Percentiles rank a stretch among this genome's conserved stretches.
Conservation (phyloP, 2,888 invertebrate species). For the Phyllotreta striolata region DNA sequence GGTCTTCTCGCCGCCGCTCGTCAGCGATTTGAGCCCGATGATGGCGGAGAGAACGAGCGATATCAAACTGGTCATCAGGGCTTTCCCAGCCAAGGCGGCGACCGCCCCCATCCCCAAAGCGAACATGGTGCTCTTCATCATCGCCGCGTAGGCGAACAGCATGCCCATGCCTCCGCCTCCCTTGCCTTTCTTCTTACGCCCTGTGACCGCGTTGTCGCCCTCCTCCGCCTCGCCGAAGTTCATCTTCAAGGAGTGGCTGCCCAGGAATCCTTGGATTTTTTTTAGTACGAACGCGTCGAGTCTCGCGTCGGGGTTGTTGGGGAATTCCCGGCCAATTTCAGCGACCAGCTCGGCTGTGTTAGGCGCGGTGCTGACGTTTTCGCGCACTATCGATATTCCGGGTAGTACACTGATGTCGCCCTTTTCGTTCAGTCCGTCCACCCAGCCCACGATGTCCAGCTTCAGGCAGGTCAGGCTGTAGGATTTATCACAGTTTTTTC, state of each 20-base stretch:
- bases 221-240: conserved; percentile 53
- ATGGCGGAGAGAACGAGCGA: conserved; percentile 80
- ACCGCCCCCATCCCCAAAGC: conserved; percentile 76
- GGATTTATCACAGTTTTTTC: conserved; percentile 64
- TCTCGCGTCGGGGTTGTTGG: conserved; percentile 75
- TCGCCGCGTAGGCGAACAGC: conserved; percentile 61
- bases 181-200: conserved; percentile 65
- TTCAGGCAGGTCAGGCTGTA: conserved; percentile 78
- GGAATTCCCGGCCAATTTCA: conserved; percentile 75
- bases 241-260: conserved; percentile 68
- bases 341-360: conserved; percentile 73
- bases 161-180: conserved; percentile 64
- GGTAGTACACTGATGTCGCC: conserved; percentile 73
- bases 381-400: conserved; percentile 75
- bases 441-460: conserved; percentile 74
- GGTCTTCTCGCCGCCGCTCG: conserved; percentile 74
- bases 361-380: conserved; percentile 59
- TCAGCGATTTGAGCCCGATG: conserved; percentile 76
- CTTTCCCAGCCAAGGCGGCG: conserved; percentile 83
- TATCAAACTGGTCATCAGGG: conserved; percentile 82
- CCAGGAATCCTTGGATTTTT: conserved; percentile 72
- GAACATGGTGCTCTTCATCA: conserved; percentile 74
- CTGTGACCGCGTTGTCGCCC: conserved; percentile 53
- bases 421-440: conserved; percentile 74
- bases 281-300: conserved; percentile 76